phyloP scores from a whole-genome alignment of 2,888 invertebrate genomes.

The Cheilosia urbana region DNA sequence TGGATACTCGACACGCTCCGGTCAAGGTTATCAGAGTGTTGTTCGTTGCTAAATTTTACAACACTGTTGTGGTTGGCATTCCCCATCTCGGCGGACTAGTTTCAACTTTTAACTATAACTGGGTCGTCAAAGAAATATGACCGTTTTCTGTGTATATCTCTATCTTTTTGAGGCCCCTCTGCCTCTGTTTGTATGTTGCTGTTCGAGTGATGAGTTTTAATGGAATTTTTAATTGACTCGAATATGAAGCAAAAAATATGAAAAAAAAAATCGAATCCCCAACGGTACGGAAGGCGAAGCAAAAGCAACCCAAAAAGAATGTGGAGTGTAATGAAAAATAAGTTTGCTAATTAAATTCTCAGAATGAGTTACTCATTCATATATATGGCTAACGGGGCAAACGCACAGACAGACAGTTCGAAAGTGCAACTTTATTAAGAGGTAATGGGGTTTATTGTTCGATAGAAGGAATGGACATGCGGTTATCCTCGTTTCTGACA shows the following conservation, averaged over 20 bases:
- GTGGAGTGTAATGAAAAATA: constrained; percentile 11
- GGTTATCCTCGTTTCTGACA: constrained; percentile 25
- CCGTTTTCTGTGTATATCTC: constrained; percentile 1
- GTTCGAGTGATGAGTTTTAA: constrained; percentile 59
- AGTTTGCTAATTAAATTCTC: constrained; percentile 50
- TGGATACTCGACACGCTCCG: neutral
- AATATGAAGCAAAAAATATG: constrained; percentile 39
- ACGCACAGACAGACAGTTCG: constrained; percentile 2
- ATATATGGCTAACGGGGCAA: neutral
- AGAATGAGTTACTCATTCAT: constrained; percentile 46
- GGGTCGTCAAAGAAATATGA: constrained; percentile 30
- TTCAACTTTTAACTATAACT: constrained; percentile 18
- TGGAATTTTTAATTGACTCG: constrained; percentile 63
- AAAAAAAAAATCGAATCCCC: constrained; percentile 27
- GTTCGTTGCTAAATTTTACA: neutral
- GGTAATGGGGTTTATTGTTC: constrained; percentile 49
- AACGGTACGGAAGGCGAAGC: constrained; percentile 20
- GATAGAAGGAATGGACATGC: constrained; percentile 22
- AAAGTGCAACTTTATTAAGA: constrained; percentile 59
- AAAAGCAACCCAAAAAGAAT: neutral
- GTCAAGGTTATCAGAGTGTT: neutral
- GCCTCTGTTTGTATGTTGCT: neutral
- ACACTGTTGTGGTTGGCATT: too few species aligned
- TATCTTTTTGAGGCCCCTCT: neutral
- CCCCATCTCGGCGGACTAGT: constrained; percentile 18